phyloP scores from a whole-genome alignment of 2,888 invertebrate species.

The Cantharis rufa region DNA sequence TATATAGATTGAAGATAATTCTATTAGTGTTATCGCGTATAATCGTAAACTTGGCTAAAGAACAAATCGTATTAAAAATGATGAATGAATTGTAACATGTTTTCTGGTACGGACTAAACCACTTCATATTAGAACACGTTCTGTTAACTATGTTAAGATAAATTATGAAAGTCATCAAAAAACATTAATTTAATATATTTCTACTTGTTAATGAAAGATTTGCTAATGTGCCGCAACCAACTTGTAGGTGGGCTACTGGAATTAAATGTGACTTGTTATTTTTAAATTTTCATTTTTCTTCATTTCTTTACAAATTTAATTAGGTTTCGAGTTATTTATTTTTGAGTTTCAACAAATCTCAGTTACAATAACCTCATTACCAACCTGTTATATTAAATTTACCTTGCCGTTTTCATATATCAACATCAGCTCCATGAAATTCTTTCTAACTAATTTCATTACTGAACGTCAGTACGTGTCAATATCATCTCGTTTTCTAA shows the following conservation, averaged over 20 bases:
- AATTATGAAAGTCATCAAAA: constrained; percentile 5
- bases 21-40: neutral
- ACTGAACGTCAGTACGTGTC: neutral
- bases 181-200: constrained; percentile 2
- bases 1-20: constrained; percentile 1
- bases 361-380: neutral
- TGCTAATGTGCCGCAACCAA: neutral
- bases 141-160: constrained; percentile 4
- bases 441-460: neutral
- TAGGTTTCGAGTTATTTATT: neutral
- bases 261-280: neutral
- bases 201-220: constrained; percentile 4
- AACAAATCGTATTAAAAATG: constrained; percentile 5
- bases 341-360: neutral
- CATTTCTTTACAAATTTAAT: neutral
- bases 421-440: neutral
- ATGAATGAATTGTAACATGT: constrained; percentile 5
- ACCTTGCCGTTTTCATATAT: neutral
- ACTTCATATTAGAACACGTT: constrained; percentile 1
- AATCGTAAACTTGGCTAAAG: neutral
- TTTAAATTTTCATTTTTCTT: neutral
- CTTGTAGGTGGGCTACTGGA: neutral
- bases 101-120: constrained; percentile 3
- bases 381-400: neutral
- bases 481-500: neutral